These are phyloP conservation scores for Heliocidaris erythrogramma DNA, from an alignment of 35 echinoderm and acorn worm genomes.

Conservation along the genomic window DNA sequence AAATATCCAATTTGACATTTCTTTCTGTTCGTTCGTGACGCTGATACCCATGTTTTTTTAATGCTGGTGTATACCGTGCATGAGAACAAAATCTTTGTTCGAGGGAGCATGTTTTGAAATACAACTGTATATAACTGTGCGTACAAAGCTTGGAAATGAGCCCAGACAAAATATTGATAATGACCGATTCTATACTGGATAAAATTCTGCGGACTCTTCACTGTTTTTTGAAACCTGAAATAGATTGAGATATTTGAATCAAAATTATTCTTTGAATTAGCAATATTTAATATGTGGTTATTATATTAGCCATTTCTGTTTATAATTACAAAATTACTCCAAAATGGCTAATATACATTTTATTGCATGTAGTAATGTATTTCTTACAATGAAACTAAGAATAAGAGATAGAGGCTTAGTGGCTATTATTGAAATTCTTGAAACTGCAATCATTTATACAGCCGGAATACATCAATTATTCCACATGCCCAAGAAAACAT, in stretches of 20 bases:
- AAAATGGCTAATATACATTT: too few species aligned
- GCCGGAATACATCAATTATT: too few species aligned
- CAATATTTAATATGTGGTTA: too few species aligned
- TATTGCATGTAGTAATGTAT: too few species aligned
- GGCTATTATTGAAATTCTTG: too few species aligned
- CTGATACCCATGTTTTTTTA: background rate
- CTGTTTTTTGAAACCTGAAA: background rate
- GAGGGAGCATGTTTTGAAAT: background rate
- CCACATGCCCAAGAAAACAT: too few species aligned
- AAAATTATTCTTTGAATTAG: too few species aligned
- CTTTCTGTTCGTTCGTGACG: background rate
- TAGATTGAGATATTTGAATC: background rate
- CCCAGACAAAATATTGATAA: background rate
- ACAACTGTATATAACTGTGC: background rate
- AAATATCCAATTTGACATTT: background rate
- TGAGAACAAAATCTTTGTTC: background rate
- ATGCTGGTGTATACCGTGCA: background rate
- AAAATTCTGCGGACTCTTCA: background rate
- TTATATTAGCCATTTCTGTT: too few species aligned
- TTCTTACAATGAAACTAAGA: too few species aligned
- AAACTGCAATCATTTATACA: too few species aligned
- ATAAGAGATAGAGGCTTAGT: too few species aligned
- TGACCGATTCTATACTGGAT: background rate
- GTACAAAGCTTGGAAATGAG: background rate
- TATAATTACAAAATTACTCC: too few species aligned